Evolutionary conservation across 1,140 invertebrate genomes (phyloP).

Genomic region (Conus ventricosus): DNA sequence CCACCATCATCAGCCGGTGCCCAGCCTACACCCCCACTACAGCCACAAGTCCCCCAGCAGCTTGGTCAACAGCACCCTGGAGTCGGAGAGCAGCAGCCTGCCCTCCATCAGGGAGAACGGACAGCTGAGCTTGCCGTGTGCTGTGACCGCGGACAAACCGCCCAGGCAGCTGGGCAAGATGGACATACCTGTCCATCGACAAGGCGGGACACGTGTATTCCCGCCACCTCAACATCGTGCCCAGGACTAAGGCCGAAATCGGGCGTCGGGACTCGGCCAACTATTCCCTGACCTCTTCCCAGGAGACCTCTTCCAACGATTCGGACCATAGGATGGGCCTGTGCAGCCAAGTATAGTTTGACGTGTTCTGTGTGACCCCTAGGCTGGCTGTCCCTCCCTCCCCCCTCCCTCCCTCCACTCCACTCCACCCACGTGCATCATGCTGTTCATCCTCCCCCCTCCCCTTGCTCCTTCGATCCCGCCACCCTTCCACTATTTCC

Average conservation of each 20-base stretch:
- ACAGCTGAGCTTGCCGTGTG: not conserved
- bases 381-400: not conserved
- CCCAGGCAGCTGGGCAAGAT: conserved; percentile 9
- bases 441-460: not conserved
- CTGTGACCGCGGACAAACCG: conserved; percentile 5
- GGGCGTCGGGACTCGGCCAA: conserved; percentile 64
- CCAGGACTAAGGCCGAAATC: conserved; percentile 51
- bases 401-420: not conserved
- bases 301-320: conserved; percentile 64
- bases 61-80: conserved; percentile 4
- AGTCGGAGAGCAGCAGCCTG: conserved; percentile 27
- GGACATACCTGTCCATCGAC: conserved; percentile 42
- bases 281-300: conserved; percentile 64
- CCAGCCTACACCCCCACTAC: not conserved
- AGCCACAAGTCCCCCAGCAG: conserved; percentile 15
- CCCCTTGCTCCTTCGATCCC: not conserved
- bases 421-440: not conserved
- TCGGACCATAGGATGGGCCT: conserved; percentile 61
- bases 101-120: conserved; percentile 36
- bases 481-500: not conserved
- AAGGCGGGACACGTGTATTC: conserved; percentile 41
- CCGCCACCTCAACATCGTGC: conserved; percentile 42
- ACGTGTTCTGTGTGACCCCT: not conserved
- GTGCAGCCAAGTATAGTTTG: conserved; percentile 61
- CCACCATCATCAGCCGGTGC: not conserved